Evolutionary conservation across 2,888 invertebrate species (phyloP), one percentile per base, ranked within the genome.

Genomic region (Agapostemon virescens): DNA sequence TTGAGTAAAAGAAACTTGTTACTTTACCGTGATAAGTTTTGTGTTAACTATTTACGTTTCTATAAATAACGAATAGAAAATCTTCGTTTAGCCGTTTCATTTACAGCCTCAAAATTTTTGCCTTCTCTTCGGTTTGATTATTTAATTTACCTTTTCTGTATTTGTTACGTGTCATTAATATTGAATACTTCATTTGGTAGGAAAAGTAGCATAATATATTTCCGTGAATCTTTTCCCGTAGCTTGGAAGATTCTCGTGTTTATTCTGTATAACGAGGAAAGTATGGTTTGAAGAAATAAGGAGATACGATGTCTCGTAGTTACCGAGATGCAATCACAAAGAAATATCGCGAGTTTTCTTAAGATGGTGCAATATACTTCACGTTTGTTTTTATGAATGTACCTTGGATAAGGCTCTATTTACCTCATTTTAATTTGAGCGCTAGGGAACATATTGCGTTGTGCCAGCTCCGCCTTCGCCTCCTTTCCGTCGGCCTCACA

Each of bases 341-440:
- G 30, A 33, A 61, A 61, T 33, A 30, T 30, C 11, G 30, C 61
- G 33, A 33, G 55, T 26, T 55, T 33, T 33, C 6, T 33, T 17
- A 33, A 61, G 17, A 61, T 63, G 36, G 20, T 63, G 38, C 40
- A 23, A 26, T 55, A 49, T n/a, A 66, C 30, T 33, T 9, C 20
- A 30, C 26, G 26, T 30, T n/a, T 23, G 52, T 67, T 52, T 77
- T 77, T 52, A 61, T 67, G 66, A 61, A 17, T 45, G 58, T 40
- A 64, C 38, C 38, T 33, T 38, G 45, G 58, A 55, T 11, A 61
- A 63, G 63, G 58, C 68, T 81, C 75, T 79, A 85, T 84, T 86
- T 90, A 92, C 92, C 92, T 92, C 92, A 92, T 92, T 92, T 92
- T 92, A 90, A 92, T 92, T 91, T 92, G 92, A 88, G 92, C 91